Evolutionary conservation across 2,888 invertebrate species (phyloP), one percentile per base, ranked within the genome.

Genomic region (Cephalotes varians): DNA sequence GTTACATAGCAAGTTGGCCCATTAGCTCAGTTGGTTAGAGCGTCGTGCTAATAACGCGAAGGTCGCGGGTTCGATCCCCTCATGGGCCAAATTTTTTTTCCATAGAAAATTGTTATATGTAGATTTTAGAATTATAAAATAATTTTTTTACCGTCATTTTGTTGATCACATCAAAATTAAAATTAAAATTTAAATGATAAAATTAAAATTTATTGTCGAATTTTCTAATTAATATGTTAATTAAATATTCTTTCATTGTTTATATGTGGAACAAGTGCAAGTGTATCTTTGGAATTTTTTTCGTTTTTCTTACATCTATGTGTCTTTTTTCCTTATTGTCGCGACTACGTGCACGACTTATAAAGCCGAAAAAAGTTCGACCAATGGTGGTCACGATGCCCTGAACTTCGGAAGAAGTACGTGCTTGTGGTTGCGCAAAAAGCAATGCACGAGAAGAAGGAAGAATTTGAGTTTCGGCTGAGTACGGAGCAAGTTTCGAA

Each of bases 31-130:
- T 91, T 93, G 93, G 93, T 93, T 93, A 94, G 93, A 93, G 93
- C 93, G 93, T 94, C 93, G 94, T 93, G 94, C 94, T 93, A 93
- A 94, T 94, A 94, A 94, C 93, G 93, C 93, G 93, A 94, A 94
- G 93, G 94, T 93, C 94, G 94, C 91, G 94, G 93, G 94, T 94
- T 94, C 93, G 93, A 94, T 94, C 94, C 93, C 94, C 94, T 86
- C 93, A 93, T 92, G 93, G 92, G 93, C 93, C 93, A 93, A 9
- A 51, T 86, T 91, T 91, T 91, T 90, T 88, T 91, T 90, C 91
- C 89, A 86, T 76, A 28, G 9, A 40, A 28, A 21, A 60, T 47
- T 47, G 1, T 25, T 1, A 25, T 25, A 18, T 10, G 5, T 18
- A 28, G 3, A 18, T 31, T 31, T 21, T 34, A 49, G 18, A 73